phyloP scores from a whole-genome alignment of 2,113 vertebrate species.

The Hymenochirus boettgeri region DNA sequence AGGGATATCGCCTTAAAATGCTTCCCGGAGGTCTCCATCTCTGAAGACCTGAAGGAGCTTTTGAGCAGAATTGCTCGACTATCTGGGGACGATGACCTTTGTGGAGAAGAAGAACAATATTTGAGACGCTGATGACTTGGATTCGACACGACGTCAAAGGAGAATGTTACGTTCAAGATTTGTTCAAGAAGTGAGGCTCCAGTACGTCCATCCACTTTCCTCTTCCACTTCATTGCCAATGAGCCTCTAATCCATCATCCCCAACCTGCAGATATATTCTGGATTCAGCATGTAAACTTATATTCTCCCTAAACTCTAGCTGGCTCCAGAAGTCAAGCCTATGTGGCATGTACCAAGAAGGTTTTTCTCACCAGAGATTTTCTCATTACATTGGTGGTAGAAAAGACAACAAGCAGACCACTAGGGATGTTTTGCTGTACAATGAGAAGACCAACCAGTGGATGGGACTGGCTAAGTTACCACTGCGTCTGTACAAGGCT shows the following conservation, averaged over 20 bases:
- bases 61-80: constrained; percentile 76
- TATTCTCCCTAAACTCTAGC: constrained; percentile 73
- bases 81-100: constrained; percentile 87
- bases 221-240: constrained; percentile 88
- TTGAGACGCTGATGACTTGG: constrained; percentile 86
- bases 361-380: constrained; percentile 73
- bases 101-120: constrained; percentile 89
- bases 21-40: constrained; percentile 80
- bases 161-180: constrained; percentile 69
- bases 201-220: constrained; percentile 89
- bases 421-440: constrained; percentile 80
- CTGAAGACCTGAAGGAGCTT: constrained; percentile 88
- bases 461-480: constrained; percentile 81
- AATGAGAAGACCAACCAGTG: constrained; percentile 67
- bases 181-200: constrained; percentile 87
- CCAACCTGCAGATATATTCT: constrained; percentile 77
- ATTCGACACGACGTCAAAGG: constrained; percentile 78
- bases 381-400: constrained; percentile 83
- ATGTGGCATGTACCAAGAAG: constrained; percentile 72
- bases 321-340: constrained; percentile 56
- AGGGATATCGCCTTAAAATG: constrained; percentile 74
- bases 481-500: constrained; percentile 81
- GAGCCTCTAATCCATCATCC: constrained; percentile 81
- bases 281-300: constrained; percentile 74
- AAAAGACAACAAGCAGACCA: constrained; percentile 86